These are phyloP conservation scores for Smittia aterrima DNA, from an alignment of 2,888 invertebrate species.

Conservation along the genomic window DNA sequence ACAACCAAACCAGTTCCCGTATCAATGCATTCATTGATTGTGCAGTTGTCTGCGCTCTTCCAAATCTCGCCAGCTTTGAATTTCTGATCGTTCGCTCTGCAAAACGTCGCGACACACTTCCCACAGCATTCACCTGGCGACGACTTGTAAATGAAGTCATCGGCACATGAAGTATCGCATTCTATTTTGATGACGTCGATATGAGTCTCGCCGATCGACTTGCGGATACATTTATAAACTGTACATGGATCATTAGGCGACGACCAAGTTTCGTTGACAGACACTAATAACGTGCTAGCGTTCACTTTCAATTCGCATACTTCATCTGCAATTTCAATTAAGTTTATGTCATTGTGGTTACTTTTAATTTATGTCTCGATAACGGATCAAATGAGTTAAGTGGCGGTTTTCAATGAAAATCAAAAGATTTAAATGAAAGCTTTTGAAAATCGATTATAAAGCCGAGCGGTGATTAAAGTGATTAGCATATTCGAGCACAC, in stretches of 20 bases:
- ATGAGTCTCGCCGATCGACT: slow-evolving; percentile 43
- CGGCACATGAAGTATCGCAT: background rate
- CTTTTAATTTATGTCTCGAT: background rate
- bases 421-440: background rate
- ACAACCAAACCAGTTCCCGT: slow-evolving; percentile 47
- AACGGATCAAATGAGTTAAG: background rate
- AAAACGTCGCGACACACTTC: slow-evolving; percentile 51
- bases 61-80: slow-evolving; percentile 51
- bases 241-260: slow-evolving; percentile 48
- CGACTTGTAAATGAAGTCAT: slow-evolving; percentile 48
- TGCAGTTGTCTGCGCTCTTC: slow-evolving; percentile 51
- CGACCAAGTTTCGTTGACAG: slow-evolving; percentile 48
- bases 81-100: slow-evolving; percentile 48
- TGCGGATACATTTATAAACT: slow-evolving; percentile 48
- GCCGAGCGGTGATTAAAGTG: no score
- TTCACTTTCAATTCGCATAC: slow-evolving; percentile 17
- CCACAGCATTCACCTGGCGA: slow-evolving; percentile 50
- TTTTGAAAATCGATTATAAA: background rate
- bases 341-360: background rate
- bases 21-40: slow-evolving; percentile 49
- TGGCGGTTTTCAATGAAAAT: background rate
- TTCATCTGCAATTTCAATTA: slow-evolving; percentile 11
- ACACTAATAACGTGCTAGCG: background rate
- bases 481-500: no score
- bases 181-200: background rate